Conservation (phyloP, 2,113 vertebrate genomes). For the Ranitomeya variabilis region DNA sequence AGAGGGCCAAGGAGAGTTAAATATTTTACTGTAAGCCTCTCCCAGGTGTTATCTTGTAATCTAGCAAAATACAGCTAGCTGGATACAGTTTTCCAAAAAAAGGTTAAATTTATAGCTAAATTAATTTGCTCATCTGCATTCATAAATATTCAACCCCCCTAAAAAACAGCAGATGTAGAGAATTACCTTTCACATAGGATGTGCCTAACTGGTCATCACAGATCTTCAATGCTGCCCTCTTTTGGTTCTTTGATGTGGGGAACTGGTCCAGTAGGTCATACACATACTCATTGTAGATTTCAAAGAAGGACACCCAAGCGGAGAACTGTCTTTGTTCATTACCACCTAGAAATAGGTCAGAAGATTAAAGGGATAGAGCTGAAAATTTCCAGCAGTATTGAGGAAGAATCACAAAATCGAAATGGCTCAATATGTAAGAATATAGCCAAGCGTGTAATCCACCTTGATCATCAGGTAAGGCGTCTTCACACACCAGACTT, state of each 20-base stretch:
- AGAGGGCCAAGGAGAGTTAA: too few species aligned
- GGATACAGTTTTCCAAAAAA: too few species aligned
- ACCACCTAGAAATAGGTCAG: not conserved
- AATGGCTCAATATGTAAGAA: not conserved
- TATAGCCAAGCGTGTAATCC: not conserved
- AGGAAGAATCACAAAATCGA: not conserved
- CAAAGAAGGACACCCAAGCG: slow-evolving; percentile 86
- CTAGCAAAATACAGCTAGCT: too few species aligned
- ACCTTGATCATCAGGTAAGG: not conserved
- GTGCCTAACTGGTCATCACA: slow-evolving; percentile 84
- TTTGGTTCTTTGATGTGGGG: slow-evolving; percentile 72
- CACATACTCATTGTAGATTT: slow-evolving; percentile 88
- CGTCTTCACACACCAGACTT: not conserved
- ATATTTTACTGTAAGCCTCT: too few species aligned
- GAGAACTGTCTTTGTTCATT: slow-evolving; percentile 66
- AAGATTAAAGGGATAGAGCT: not conserved
- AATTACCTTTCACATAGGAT: slow-evolving; percentile 82
- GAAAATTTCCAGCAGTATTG: not conserved
- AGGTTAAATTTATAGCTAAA: too few species aligned
- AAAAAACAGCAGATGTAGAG: not conserved
- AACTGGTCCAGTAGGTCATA: slow-evolving; percentile 79
- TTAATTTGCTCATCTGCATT: too few species aligned
- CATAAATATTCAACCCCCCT: not conserved
- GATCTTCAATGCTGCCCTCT: slow-evolving; percentile 76
- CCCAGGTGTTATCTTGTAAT: too few species aligned